Evolutionary conservation across 1,140 invertebrate genomes (phyloP), one percentile per base, ranked within the genome.

Genomic region (Drosophila navojoa): DNA sequence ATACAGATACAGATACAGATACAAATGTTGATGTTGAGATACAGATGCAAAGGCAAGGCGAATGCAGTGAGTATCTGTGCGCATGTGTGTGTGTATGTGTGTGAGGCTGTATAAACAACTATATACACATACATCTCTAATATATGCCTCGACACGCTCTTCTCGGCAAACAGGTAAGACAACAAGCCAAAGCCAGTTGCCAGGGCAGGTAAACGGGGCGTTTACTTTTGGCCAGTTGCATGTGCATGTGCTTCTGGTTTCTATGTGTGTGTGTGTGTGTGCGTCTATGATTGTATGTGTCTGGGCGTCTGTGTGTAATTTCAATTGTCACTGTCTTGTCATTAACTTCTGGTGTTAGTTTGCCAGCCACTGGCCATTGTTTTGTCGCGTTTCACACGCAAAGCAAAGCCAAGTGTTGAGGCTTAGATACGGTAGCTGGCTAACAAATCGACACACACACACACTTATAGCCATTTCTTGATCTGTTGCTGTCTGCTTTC

Each of bases 291-390:
- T 15, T 63, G 22, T 45, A 15, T 60, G 49, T 62, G 63, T 52
- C 35, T 64, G 61, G 53, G 50, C 62, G 55, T 67, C 55, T 71
- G 66, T 70, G 69, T 89, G 74, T 84, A 84, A 89, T 89, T 89
- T 89, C 79, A 90, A 89, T 89, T 89, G 84, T 89, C 84, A 89
- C 84, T 90, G 84, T 89, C 84, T 89, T 89, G 84, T 89, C 84
- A 89, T 89, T 89, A 89, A 89, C 84, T 89, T 90, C 84, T 89
- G 84, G 84, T 89, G 80, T 89, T 89, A 77, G 77, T 59, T 73
- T 75, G 66, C 73, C 54, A 45, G 47, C 72, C 42, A 58, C 62
- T 71, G 63, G 38, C 53, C 84, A 84, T 90, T 90, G 84, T 87
- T 70, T 82, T 82, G 84, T 77, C 71, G 87, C 84, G 79, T 77